phyloP scores from a whole-genome alignment of 1,140 invertebrate genomes.

The Hypothenemus hampei region DNA sequence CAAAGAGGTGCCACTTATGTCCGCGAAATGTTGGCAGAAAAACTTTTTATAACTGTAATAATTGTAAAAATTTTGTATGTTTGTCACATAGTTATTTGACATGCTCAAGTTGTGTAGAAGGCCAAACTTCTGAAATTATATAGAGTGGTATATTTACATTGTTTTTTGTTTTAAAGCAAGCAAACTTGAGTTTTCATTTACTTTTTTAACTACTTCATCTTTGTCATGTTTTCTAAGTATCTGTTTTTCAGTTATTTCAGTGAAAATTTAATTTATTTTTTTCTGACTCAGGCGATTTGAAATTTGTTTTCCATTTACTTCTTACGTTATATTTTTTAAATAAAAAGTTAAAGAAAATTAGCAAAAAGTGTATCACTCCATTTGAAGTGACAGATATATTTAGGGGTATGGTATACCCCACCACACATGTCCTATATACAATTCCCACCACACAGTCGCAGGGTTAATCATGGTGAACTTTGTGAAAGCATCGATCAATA shows the following conservation, averaged over 20 bases:
- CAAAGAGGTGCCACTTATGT: background rate
- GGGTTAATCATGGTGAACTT: too few relatives aligned
- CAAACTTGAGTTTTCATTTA: background rate
- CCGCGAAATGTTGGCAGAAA: background rate
- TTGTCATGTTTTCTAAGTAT: conserved; percentile 1
- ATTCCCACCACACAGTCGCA: background rate
- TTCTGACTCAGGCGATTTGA: background rate
- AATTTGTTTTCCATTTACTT: background rate
- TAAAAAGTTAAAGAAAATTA: background rate
- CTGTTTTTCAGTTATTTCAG: background rate
- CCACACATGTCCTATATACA: background rate
- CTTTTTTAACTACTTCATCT: background rate
- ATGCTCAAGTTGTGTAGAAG: background rate
- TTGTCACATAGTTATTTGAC: background rate
- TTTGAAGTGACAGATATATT: background rate
- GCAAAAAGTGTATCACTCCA: background rate
- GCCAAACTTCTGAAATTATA: background rate
- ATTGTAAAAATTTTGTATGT: background rate
- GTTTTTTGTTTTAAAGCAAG: background rate
- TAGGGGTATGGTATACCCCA: conserved; percentile 1
- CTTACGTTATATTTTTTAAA: background rate
- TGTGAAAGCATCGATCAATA: too few relatives aligned
- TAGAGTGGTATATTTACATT: background rate
- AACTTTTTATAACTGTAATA: background rate
- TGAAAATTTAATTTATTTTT: background rate